These are phyloP conservation scores for Bombus superbus DNA, from an alignment of 1,140 invertebrate genomes.

Conservation along the genomic window DNA sequence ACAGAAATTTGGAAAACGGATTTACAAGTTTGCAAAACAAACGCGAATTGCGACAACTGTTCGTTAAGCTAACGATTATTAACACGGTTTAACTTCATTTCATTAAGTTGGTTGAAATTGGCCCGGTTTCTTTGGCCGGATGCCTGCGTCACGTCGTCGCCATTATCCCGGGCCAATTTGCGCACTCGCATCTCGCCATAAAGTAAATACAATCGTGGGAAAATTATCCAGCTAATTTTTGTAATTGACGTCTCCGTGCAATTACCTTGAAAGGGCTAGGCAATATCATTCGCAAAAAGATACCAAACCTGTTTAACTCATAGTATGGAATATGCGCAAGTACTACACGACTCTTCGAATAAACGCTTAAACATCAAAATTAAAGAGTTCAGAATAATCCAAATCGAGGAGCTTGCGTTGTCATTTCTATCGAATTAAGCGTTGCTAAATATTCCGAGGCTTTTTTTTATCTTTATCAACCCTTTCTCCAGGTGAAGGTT, in stretches of 20 bases:
- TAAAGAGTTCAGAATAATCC: not conserved
- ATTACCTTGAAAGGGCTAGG: not conserved
- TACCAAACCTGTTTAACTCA: not conserved
- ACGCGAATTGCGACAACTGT: not conserved
- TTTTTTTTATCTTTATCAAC: too few species aligned
- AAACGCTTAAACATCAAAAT: not conserved
- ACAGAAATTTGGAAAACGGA: not conserved
- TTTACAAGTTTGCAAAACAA: not conserved
- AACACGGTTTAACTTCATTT: not conserved
- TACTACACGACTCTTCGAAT: too few species aligned
- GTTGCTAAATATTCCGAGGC: not conserved
- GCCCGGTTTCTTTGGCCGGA: constrained; percentile 13
- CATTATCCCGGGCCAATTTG: constrained; percentile 40
- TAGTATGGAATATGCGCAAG: not conserved
- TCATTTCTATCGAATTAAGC: not conserved
- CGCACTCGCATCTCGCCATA: not conserved
- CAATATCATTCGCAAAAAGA: not conserved
- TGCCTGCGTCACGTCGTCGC: not conserved
- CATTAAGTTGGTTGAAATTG: constrained; percentile 3
- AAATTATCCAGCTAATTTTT: constrained; percentile 26
- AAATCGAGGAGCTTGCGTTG: not conserved
- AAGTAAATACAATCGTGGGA: constrained; percentile 21
- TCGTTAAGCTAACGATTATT: constrained; percentile 3
- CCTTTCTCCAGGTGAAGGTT: too few species aligned
- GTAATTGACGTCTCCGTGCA: not conserved